Evolutionary conservation across 2,888 invertebrate genomes (phyloP).

Genomic region (Drosophila sordidula): DNA sequence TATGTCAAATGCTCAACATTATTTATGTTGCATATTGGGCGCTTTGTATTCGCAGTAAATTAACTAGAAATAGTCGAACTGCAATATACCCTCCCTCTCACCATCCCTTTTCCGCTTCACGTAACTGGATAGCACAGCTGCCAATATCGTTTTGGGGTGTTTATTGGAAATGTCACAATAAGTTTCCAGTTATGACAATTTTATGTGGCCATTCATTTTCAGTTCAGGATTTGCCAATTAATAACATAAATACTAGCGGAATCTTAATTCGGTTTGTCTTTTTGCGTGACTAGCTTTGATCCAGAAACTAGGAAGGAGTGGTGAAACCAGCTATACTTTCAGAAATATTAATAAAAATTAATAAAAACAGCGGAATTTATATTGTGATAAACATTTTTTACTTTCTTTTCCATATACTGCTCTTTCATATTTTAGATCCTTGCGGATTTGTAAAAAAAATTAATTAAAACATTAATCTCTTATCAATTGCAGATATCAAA

Average conservation of each 20-base stretch:
- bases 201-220: conserved; percentile 13
- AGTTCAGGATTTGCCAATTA: conserved; percentile 5
- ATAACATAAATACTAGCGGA: conserved; percentile 8
- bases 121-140: conserved; percentile 45
- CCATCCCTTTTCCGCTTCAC: too few species aligned
- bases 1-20: conserved; percentile 73
- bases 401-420: too few species aligned
- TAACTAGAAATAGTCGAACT: conserved; percentile 50
- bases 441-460: too few species aligned
- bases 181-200: conserved; percentile 73
- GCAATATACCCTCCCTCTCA: conserved; percentile 1
- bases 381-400: too few species aligned
- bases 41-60: conserved; percentile 65
- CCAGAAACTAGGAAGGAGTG: neutral
- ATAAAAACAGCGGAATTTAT: too few species aligned
- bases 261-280: conserved; percentile 6
- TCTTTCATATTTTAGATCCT: too few species aligned
- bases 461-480: neutral
- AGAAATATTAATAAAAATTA: too few species aligned
- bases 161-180: conserved; percentile 69
- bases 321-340: too few species aligned
- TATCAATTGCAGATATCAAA: neutral
- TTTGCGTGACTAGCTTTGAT: neutral
- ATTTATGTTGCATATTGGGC: conserved; percentile 77
- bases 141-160: conserved; percentile 39